phyloP scores from a whole-genome alignment of 2,113 vertebrate species.

The Limanda limanda region DNA sequence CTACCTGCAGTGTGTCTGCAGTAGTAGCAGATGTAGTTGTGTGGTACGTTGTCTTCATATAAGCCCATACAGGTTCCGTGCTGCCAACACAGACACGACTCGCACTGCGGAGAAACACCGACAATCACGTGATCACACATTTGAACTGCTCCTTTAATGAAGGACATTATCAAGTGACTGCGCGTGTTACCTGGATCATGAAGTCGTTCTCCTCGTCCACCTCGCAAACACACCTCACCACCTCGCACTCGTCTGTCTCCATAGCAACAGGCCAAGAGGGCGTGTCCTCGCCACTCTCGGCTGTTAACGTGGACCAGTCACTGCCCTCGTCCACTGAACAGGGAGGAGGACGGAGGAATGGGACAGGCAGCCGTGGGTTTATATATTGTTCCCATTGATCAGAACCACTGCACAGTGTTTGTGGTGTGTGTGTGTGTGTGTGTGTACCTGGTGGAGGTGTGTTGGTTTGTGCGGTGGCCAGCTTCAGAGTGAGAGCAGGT shows the following conservation, averaged over 20 bases:
- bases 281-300: constrained; percentile 92
- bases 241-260: constrained; percentile 86
- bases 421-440: constrained; percentile 24
- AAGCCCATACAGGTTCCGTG: constrained; percentile 98
- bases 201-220: constrained; percentile 98
- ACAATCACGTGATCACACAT: background rate
- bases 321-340: constrained; percentile 89
- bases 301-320: constrained; percentile 92
- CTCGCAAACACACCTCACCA: constrained; percentile 95
- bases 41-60: constrained; percentile 94
- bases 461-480: constrained; percentile 72
- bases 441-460: constrained; percentile 38
- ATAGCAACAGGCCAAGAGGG: constrained; percentile 83
- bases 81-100: constrained; percentile 97
- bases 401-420: background rate
- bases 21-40: constrained; percentile 94
- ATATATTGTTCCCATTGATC: background rate
- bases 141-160: background rate
- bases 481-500: constrained; percentile 79
- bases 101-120: constrained; percentile 84
- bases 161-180: background rate
- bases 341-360: background rate
- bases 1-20: constrained; percentile 95
- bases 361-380: background rate
- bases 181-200: constrained; percentile 94